Evolutionary conservation across 2,797 vertebrate species (phyloP).

Genomic region (Petrocephalus sullivani): DNA sequence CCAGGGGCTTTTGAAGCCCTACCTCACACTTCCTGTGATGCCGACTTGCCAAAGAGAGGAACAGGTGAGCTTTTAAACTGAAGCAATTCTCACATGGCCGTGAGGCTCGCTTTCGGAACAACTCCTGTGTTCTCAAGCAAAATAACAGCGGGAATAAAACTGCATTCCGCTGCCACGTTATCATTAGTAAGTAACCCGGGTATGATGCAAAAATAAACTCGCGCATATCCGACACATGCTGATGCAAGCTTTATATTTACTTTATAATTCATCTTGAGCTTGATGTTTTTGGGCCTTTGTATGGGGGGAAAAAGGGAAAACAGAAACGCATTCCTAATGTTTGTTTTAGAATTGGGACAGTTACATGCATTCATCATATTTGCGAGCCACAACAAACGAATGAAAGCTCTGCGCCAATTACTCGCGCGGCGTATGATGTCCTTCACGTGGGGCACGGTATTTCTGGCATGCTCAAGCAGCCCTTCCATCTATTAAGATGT

Average conservation of each 20-base stretch:
- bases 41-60: conserved; percentile 21
- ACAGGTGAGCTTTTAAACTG: conserved; percentile 28
- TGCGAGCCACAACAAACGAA: neutral
- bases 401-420: neutral
- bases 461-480: neutral
- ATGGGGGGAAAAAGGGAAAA: neutral
- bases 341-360: conserved; percentile 7
- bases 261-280: conserved; percentile 10
- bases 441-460: neutral
- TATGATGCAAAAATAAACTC: conserved; percentile 6
- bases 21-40: conserved; percentile 28
- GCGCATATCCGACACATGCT: neutral
- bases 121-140: conserved; percentile 5
- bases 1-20: conserved; percentile 25
- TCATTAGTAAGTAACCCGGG: conserved; percentile 42
- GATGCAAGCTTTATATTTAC: conserved; percentile 7
- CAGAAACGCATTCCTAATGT: neutral
- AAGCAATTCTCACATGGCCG: conserved; percentile 28
- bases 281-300: conserved; percentile 9
- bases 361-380: neutral
- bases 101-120: conserved; percentile 16
- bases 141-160: neutral
- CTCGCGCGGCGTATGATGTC: neutral
- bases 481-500: neutral
- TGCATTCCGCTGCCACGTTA: conserved; percentile 34